Percentiles rank a stretch among this genome's conserved stretches.
Evolutionary conservation across 2,797 vertebrate species (phyloP).

Genomic region (Halcyon smyrnensis): DNA sequence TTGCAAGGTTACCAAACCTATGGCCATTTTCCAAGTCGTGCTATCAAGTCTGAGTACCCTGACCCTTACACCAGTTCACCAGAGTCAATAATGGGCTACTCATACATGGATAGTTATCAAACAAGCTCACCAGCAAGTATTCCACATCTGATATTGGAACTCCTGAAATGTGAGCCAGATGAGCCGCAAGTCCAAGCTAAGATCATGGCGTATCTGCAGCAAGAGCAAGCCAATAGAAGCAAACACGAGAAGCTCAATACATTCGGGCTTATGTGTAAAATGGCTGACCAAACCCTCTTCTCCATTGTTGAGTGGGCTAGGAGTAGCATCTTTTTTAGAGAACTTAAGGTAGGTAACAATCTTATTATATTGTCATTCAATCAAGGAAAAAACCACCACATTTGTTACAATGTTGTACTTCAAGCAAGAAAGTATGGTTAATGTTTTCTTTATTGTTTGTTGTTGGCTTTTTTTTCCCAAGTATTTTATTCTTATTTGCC

Average conservation of each 20-base stretch:
- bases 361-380: not conserved
- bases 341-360: conserved; percentile 90
- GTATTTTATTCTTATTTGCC: not conserved
- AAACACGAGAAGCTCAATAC: conserved; percentile 97
- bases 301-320: conserved; percentile 99
- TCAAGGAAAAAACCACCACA: not conserved
- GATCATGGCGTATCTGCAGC: conserved; percentile 94
- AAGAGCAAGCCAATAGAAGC: conserved; percentile 93
- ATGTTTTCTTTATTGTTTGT: not conserved
- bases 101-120: conserved; percentile 92
- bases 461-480: not conserved
- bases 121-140: conserved; percentile 92
- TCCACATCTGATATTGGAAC: conserved; percentile 95
- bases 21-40: conserved; percentile 93
- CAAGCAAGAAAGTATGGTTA: not conserved
- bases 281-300: conserved; percentile 99
- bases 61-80: conserved; percentile 97
- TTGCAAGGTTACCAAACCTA: conserved; percentile 96
- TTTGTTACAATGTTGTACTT: not conserved
- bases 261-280: conserved; percentile 98
- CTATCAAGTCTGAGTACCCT: conserved; percentile 98
- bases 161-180: conserved; percentile 97
- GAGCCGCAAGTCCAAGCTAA: conserved; percentile 96
- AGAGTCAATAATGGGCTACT: conserved; percentile 96
- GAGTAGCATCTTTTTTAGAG: conserved; percentile 98